Percentiles rank a stretch among this genome's conserved stretches.
These are phyloP conservation scores for Philypnodon macrostomus DNA, from an alignment of 2,797 vertebrate genomes.

Conservation along the genomic window DNA sequence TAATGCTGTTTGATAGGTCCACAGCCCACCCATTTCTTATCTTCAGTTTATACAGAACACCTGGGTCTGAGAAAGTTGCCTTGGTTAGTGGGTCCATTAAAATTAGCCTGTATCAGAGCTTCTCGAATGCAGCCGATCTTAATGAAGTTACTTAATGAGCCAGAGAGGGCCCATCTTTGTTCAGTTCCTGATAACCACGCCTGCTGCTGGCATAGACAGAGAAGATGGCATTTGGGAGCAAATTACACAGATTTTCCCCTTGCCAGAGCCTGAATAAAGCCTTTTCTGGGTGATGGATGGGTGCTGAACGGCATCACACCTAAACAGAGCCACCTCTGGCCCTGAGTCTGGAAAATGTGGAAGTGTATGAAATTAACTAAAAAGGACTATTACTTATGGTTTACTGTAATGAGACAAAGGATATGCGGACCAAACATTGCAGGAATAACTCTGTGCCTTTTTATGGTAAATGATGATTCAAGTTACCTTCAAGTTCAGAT, in stretches of 20 bases:
- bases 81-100: constrained; percentile 58
- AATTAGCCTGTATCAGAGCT: constrained; percentile 39
- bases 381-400: constrained; percentile 27
- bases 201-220: constrained; percentile 66
- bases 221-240: constrained; percentile 67
- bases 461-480: too few relatives aligned
- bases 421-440: too few relatives aligned
- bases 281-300: constrained; percentile 75
- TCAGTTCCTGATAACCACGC: constrained; percentile 62
- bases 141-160: constrained; percentile 79
- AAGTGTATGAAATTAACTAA: constrained; percentile 29
- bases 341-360: constrained; percentile 44
- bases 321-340: constrained; percentile 64
- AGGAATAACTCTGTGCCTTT: too few relatives aligned
- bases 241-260: constrained; percentile 82
- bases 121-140: constrained; percentile 45
- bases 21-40: constrained; percentile 24
- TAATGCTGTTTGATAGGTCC: constrained; percentile 46
- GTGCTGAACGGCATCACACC: constrained; percentile 58
- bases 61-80: constrained; percentile 59
- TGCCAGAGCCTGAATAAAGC: constrained; percentile 75
- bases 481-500: background rate
- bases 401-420: too few relatives aligned
- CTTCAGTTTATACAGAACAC: constrained; percentile 29
- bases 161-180: constrained; percentile 74